phyloP scores from a whole-genome alignment of 2,113 vertebrate species.

The Lophura nycthemera region DNA sequence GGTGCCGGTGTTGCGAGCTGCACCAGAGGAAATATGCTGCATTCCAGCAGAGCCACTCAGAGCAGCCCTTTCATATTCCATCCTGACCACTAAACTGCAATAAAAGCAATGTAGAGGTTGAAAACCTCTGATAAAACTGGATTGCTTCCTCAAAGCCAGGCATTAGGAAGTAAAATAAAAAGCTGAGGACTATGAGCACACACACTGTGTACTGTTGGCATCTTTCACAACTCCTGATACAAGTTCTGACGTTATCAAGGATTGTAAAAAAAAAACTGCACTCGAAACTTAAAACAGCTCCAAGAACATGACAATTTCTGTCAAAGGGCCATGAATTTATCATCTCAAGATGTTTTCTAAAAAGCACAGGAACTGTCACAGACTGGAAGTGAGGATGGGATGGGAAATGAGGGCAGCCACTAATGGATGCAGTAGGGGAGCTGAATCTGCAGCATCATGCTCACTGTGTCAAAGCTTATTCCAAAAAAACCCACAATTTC shows the following conservation, averaged over 20 bases:
- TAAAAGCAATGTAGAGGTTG: not conserved
- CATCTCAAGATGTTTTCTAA: not conserved
- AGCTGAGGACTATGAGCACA: not conserved
- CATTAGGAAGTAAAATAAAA: not conserved
- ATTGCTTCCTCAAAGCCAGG: not conserved
- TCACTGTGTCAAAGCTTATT: not conserved
- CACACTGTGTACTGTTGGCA: accelerated
- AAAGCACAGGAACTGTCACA: not conserved
- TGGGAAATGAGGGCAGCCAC: not conserved
- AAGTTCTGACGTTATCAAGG: not conserved
- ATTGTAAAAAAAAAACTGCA: not conserved
- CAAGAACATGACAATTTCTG: not conserved
- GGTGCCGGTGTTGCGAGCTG: not conserved
- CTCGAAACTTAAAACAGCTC: not conserved
- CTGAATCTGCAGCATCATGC: not conserved
- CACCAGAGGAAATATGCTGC: accelerated
- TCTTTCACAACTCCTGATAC: not conserved
- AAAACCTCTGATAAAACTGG: not conserved
- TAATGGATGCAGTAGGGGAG: not conserved
- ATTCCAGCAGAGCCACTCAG: not conserved
- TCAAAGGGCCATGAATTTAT: accelerated
- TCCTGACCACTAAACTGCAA: accelerated
- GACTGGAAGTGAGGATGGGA: not conserved
- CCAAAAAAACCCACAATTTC: not conserved
- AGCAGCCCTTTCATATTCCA: not conserved